phyloP scores from a whole-genome alignment of 2,888 invertebrate species.

The Tenthredo distinguenda region DNA sequence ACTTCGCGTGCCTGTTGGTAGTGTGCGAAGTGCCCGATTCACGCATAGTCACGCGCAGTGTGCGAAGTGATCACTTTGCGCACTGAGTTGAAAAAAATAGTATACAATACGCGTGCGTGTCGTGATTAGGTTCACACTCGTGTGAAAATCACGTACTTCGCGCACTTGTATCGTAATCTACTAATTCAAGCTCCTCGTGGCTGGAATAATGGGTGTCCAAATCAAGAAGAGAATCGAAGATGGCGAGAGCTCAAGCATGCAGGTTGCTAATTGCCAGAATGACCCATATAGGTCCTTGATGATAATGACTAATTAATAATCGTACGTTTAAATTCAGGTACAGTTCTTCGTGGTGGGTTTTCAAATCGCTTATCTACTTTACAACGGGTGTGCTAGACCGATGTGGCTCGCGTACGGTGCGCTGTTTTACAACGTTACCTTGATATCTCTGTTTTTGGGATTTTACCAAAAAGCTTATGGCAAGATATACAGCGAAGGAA shows the following conservation, averaged over 20 bases:
- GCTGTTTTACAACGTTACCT: slow-evolving; percentile 36
- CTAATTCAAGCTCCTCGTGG: too few species aligned
- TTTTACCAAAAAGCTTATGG: slow-evolving; percentile 32
- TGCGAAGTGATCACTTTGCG: too few species aligned
- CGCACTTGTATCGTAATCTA: too few species aligned
- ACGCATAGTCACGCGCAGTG: too few species aligned
- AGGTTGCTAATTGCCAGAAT: not conserved
- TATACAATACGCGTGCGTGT: too few species aligned
- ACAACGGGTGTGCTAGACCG: slow-evolving; percentile 39
- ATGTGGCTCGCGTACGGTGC: slow-evolving; percentile 35
- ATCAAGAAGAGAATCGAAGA: too few species aligned
- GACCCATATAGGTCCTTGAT: not conserved
- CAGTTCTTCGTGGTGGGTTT: slow-evolving; percentile 41
- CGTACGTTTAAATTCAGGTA: not conserved
- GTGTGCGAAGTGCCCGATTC: too few species aligned
- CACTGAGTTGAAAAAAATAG: too few species aligned
- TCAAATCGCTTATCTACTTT: slow-evolving; percentile 26
- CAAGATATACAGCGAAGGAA: not conserved
- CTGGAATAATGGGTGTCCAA: too few species aligned
- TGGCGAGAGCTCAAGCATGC: not conserved
- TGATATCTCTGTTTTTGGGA: slow-evolving; percentile 26
- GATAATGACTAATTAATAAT: not conserved
- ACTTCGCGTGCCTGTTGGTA: too few species aligned
- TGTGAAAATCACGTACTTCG: too few species aligned
- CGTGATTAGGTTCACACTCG: too few species aligned